A percentile compares a stretch with the other conserved stretches of the same genome.
Evolutionary conservation across 2,113 vertebrate genomes (phyloP).

Genomic region (Piaya cayana): DNA sequence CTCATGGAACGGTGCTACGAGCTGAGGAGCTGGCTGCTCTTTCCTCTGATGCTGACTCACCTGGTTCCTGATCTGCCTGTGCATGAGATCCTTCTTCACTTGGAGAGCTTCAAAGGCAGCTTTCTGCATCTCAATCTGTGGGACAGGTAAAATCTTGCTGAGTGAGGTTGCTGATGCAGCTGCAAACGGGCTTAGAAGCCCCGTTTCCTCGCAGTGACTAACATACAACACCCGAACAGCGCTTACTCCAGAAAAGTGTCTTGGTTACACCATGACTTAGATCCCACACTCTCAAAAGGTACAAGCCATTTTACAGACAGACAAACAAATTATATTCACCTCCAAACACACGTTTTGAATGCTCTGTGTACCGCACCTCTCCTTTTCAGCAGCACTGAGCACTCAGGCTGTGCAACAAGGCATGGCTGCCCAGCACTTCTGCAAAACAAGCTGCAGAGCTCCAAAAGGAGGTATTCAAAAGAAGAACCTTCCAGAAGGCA

Average conservation of each 20-base stretch:
- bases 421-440: neutral
- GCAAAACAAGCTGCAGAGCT: neutral
- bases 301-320: neutral
- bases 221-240: neutral
- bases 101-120: constrained; percentile 94
- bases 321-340: neutral
- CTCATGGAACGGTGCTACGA: neutral
- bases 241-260: neutral
- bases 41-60: constrained; percentile 66
- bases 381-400: neutral
- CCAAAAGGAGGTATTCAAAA: neutral
- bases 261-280: neutral
- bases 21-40: neutral
- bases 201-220: neutral
- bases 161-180: neutral
- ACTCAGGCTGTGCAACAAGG: neutral
- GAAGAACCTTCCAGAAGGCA: neutral
- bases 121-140: constrained; percentile 95
- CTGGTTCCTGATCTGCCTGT: constrained; percentile 91
- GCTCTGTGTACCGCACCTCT: neutral
- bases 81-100: constrained; percentile 90
- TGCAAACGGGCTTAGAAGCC: neutral
- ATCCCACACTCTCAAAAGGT: neutral
- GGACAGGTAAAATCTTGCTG: neutral
- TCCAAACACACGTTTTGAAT: neutral